Evolutionary conservation across 2,113 vertebrate genomes (phyloP).

Genomic region (Pterocles gutturalis): DNA sequence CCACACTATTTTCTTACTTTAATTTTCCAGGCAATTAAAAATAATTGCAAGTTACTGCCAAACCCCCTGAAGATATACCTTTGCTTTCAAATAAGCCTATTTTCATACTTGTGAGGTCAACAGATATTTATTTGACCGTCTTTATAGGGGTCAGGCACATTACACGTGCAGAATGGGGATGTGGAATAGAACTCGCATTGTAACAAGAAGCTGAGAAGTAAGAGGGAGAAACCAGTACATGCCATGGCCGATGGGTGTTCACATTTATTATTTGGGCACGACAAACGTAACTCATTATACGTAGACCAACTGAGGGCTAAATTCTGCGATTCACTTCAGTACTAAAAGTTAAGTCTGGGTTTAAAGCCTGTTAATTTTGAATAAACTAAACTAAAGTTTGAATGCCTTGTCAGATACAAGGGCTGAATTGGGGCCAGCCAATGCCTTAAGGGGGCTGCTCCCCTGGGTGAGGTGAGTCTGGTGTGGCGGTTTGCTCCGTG

Average conservation of each 20-base stretch:
- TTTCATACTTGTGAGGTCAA: constrained; percentile 67
- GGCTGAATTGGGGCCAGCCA: not conserved
- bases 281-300: not conserved
- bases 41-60: constrained; percentile 74
- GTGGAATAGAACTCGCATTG: constrained; percentile 57
- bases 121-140: constrained; percentile 70
- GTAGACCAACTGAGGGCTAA: not conserved
- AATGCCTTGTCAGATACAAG: not conserved
- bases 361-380: not conserved
- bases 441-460: not conserved
- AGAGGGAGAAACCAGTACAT: not conserved
- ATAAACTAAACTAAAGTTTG: not conserved
- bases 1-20: constrained; percentile 59
- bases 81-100: constrained; percentile 67
- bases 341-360: not conserved
- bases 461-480: accelerated
- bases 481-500: not conserved
- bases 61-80: constrained; percentile 68
- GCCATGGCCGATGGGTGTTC: not conserved
- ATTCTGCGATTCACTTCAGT: not conserved
- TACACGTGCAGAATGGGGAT: not conserved
- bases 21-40: constrained; percentile 77
- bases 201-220: not conserved
- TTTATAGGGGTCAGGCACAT: constrained; percentile 65
- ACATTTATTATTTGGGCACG: not conserved